phyloP scores from a whole-genome alignment of 2,797 vertebrate genomes.

The Florisuga fusca region DNA sequence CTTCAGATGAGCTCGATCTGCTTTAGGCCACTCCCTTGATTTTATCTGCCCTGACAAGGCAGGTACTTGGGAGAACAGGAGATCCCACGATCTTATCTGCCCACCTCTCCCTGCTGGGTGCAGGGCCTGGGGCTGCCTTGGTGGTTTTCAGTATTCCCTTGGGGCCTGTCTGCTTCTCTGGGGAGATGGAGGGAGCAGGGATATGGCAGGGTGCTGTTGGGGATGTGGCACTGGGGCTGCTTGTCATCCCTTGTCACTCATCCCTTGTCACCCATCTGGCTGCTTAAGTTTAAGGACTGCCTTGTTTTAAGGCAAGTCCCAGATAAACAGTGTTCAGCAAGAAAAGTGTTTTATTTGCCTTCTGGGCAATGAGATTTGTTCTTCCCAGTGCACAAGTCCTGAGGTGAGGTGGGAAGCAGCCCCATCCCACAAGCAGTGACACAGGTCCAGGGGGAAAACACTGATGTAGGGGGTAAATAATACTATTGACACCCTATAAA shows the following conservation, averaged over 20 bases:
- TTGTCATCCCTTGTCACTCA: not conserved
- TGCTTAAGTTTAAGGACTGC: too few relatives aligned
- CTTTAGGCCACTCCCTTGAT: rapidly evolving
- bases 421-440: not conserved
- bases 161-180: rapidly evolving
- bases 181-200: not conserved
- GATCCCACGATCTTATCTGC: not conserved
- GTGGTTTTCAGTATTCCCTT: not conserved
- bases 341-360: not conserved
- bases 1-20: not conserved
- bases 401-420: not conserved
- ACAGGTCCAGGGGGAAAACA: not conserved
- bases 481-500: not conserved
- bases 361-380: not conserved
- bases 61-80: not conserved
- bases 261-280: not conserved
- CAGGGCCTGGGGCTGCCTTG: not conserved
- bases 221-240: not conserved
- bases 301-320: not conserved
- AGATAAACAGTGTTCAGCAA: not conserved
- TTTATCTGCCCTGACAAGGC: not conserved
- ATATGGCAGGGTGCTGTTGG: rapidly evolving
- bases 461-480: not conserved
- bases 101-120: not conserved
- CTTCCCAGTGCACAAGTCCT: not conserved